These are phyloP conservation scores for Eupithecia subumbrata DNA, from an alignment of 2,888 invertebrate genomes.

Conservation along the genomic window DNA sequence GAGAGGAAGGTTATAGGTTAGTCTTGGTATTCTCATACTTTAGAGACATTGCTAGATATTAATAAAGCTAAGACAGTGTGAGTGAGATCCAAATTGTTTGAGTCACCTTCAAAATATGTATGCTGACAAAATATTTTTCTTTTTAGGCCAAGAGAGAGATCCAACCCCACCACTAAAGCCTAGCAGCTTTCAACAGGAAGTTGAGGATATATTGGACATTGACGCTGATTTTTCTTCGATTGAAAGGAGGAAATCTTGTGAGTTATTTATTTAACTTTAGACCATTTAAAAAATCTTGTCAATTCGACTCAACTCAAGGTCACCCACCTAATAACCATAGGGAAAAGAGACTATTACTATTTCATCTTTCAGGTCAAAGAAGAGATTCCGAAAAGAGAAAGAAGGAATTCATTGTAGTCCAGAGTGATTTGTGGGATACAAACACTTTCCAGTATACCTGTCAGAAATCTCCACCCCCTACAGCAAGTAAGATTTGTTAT, in stretches of 20 bases:
- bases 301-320: neutral
- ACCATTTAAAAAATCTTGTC: no score
- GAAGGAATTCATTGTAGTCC: conserved; percentile 86
- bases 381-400: conserved; percentile 78
- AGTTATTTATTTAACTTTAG: conserved; percentile 41
- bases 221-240: conserved; percentile 72
- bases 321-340: neutral
- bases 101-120: neutral
- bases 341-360: neutral
- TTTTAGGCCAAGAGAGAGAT: conserved; percentile 73
- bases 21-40: neutral
- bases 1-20: conserved; percentile 72
- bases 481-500: conserved; percentile 51
- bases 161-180: conserved; percentile 54
- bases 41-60: neutral
- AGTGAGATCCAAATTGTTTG: neutral
- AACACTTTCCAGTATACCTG: conserved; percentile 84
- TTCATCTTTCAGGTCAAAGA: conserved; percentile 69
- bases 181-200: conserved; percentile 68
- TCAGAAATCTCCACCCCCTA: conserved; percentile 69
- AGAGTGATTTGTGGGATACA: conserved; percentile 87
- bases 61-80: neutral
- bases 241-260: conserved; percentile 75
- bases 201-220: conserved; percentile 77
- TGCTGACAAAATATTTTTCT: neutral